Percentiles rank a stretch among this genome's conserved stretches.
Evolutionary conservation across 2,888 invertebrate genomes (phyloP).

Genomic region (Elegia similella): DNA sequence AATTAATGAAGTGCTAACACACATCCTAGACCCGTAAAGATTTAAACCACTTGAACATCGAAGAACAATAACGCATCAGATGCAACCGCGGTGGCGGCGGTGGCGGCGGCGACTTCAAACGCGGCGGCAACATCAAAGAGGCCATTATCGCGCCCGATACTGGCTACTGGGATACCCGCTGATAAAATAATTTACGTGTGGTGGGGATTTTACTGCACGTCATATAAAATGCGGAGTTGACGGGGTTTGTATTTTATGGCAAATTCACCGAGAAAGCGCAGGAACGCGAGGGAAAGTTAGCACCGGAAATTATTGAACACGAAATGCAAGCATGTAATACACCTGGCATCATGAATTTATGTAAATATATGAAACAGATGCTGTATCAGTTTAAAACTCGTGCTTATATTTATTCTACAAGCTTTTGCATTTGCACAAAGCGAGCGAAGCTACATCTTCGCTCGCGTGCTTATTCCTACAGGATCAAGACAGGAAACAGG

Average conservation of each 20-base stretch:
- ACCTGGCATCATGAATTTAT: too few relatives aligned
- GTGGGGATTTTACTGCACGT: slow-evolving; percentile 16
- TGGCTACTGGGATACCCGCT: slow-evolving; percentile 63
- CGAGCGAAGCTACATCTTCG: too few relatives aligned
- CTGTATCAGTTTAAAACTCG: too few relatives aligned
- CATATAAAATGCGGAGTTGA: neutral
- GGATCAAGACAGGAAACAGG: too few relatives aligned
- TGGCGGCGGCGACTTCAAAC: slow-evolving; percentile 69
- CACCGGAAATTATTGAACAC: slow-evolving; percentile 20
- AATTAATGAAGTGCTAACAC: neutral
- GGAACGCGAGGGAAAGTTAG: neutral
- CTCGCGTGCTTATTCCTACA: too few relatives aligned
- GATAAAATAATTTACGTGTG: slow-evolving; percentile 21
- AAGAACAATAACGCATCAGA: slow-evolving; percentile 13
- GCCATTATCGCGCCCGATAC: slow-evolving; percentile 64
- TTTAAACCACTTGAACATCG: neutral
- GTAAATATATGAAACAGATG: too few relatives aligned
- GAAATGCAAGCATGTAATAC: too few relatives aligned
- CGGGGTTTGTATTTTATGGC: neutral
- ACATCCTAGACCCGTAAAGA: neutral
- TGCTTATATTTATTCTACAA: too few relatives aligned
- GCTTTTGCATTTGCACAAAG: too few relatives aligned
- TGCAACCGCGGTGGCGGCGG: slow-evolving; percentile 59
- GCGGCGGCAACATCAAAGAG: slow-evolving; percentile 55
- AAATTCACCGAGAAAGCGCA: neutral